Evolutionary conservation across 2,888 invertebrate species (phyloP), one percentile per base, ranked within the genome.

Genomic region (Clivina fossor): DNA sequence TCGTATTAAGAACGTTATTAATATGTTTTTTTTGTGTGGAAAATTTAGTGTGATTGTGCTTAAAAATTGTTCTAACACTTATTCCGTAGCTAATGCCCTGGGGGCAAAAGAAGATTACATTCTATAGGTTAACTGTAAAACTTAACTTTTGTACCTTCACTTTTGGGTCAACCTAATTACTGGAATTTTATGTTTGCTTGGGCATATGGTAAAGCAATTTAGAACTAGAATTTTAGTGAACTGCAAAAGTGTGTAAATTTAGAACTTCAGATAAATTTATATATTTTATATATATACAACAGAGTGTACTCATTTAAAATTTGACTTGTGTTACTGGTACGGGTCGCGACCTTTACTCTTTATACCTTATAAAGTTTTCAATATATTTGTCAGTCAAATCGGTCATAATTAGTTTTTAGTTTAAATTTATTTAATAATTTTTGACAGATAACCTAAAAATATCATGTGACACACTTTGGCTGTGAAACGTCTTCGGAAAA

Each of bases 51-150:
- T 37, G 44, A 33, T 33, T 44, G 35, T 53, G 44, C 37, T 24
- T 19, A 20, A 24, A 9, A 35, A 44, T 53, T 53, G 8, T 54
- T 54, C 33, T 44, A 49, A 37, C 26, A 49, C 38, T 37, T 40
- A 55, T 47, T 55, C 44, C 47, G 40, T 38, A 32, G 30, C 19
- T 37, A 47, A 55, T 55, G 47, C 47, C 55, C 55, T 55, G 20
- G 38, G 43, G 55, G 46, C 35, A 40, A 47, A 40, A 55, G 55
- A 55, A 55, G 55, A 55, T 55, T 47, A 55, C 47, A 54, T 47
- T 40, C 47, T 55, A 55, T 55, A 55, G 55, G 55, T 55, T 55
- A 55, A 55, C 55, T 55, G 55, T 55, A 55, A 53, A 55, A 55
- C 55, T 46, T 55, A 30, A 40, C 47, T 55, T 41, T 55, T 55